phyloP scores from a whole-genome alignment of 37 sponge, comb jelly and placozoan genomes.

The Hexactinellida sp. region DNA sequence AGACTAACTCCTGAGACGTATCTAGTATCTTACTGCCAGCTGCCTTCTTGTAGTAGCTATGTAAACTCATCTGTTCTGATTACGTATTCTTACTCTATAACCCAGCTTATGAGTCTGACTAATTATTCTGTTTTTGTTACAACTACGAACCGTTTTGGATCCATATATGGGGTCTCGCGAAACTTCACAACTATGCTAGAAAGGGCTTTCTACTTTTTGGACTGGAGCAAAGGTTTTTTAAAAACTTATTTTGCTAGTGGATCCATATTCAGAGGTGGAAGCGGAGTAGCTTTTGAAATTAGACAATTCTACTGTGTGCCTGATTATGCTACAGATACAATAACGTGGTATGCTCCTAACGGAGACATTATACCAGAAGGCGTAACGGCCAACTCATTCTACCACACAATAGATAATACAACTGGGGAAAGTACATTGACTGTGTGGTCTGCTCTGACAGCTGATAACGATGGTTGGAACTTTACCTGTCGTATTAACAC shows the following conservation, averaged over 20 bases:
- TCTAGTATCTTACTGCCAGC: background rate
- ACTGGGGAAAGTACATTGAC: background rate
- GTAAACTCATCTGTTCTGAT: background rate
- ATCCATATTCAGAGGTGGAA: background rate
- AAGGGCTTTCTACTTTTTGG: background rate
- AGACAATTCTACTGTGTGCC: background rate
- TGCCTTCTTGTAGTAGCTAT: background rate
- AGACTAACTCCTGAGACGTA: slow-evolving; percentile 1
- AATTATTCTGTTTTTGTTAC: background rate
- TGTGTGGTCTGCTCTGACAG: background rate
- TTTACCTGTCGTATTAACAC: background rate
- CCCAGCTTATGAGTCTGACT: background rate
- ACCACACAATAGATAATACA: background rate
- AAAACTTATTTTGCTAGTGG: slow-evolving; percentile 5
- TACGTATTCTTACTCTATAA: background rate
- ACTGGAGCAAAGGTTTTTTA: background rate
- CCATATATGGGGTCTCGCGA: background rate
- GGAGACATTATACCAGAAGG: background rate
- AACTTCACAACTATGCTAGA: background rate
- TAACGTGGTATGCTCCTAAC: background rate
- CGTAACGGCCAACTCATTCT: background rate
- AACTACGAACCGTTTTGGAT: background rate
- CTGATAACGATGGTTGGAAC: background rate
- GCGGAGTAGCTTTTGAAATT: background rate
- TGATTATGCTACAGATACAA: background rate